Conservation (phyloP, 2,797 vertebrate genomes). For the Enteromius fasciolatus region DNA sequence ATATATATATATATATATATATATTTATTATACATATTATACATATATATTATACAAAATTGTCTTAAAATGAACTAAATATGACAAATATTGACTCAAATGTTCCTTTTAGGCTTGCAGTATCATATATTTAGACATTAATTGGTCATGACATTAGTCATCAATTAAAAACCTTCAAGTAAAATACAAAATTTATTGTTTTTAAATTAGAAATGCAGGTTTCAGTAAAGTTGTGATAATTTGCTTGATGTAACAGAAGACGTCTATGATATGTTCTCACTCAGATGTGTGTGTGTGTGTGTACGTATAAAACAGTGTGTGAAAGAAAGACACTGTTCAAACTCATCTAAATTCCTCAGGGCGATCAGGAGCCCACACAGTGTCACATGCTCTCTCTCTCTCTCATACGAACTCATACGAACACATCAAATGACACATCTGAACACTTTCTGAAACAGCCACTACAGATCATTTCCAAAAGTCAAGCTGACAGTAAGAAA, state of each 20-base stretch:
- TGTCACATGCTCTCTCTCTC: background rate
- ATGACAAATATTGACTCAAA: background rate
- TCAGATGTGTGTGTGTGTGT: background rate
- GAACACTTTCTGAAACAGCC: background rate
- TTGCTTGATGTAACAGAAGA: background rate
- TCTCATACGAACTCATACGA: background rate
- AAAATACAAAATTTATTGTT: background rate
- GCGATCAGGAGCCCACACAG: conserved; percentile 25
- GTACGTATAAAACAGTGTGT: background rate
- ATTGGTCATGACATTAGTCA: background rate
- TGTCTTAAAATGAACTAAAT: background rate
- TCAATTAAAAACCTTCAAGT: background rate
- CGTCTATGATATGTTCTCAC: background rate
- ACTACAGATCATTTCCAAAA: background rate
- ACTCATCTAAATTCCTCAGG: conserved; percentile 42
- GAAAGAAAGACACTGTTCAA: conserved; percentile 38
- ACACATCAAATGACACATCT: background rate
- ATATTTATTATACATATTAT: too few species aligned
- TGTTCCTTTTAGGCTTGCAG: background rate
- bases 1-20: too few species aligned
- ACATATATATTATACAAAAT: too few species aligned
- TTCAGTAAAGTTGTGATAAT: background rate
- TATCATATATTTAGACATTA: background rate
- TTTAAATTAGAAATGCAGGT: background rate
- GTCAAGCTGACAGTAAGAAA: background rate